phyloP scores from a whole-genome alignment of 2,113 vertebrate species.

The Oxygymnocypris stewartii region DNA sequence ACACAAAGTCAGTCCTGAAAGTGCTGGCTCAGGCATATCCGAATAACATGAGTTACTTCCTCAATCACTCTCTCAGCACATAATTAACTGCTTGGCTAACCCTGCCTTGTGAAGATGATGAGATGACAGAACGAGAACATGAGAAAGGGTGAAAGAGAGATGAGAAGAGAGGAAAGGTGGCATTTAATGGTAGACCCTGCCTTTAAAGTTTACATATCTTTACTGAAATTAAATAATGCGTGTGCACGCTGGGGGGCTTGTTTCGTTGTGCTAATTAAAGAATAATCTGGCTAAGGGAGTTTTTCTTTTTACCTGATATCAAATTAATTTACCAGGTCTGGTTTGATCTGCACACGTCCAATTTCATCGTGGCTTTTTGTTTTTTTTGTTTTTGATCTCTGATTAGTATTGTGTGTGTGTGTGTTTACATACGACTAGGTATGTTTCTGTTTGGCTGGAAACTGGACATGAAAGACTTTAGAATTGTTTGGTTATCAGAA shows the following conservation, averaged over 20 bases:
- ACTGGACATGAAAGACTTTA: constrained; percentile 17
- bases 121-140: constrained; percentile 50
- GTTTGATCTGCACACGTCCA: constrained; percentile 31
- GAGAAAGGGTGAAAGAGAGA: constrained; percentile 42
- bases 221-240: constrained; percentile 22
- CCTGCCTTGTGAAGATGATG: constrained; percentile 48
- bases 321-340: constrained; percentile 33
- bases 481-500: constrained; percentile 39
- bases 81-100: constrained; percentile 49
- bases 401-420: constrained; percentile 15
- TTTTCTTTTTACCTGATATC: constrained; percentile 46
- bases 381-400: constrained; percentile 5
- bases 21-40: constrained; percentile 34
- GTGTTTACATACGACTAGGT: background rate
- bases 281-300: constrained; percentile 2
- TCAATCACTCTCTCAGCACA: constrained; percentile 15
- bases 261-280: constrained; percentile 46
- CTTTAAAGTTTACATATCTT: constrained; percentile 52
- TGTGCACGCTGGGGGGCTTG: background rate
- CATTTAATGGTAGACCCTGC: constrained; percentile 33
- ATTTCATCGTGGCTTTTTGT: background rate
- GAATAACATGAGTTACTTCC: constrained; percentile 10
- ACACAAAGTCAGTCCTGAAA: constrained; percentile 9
- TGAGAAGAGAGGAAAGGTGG: constrained; percentile 47
- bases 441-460: constrained; percentile 25